These are phyloP conservation scores for Prunella fulvescens DNA, from an alignment of 2,113 vertebrate genomes.

Conservation along the genomic window DNA sequence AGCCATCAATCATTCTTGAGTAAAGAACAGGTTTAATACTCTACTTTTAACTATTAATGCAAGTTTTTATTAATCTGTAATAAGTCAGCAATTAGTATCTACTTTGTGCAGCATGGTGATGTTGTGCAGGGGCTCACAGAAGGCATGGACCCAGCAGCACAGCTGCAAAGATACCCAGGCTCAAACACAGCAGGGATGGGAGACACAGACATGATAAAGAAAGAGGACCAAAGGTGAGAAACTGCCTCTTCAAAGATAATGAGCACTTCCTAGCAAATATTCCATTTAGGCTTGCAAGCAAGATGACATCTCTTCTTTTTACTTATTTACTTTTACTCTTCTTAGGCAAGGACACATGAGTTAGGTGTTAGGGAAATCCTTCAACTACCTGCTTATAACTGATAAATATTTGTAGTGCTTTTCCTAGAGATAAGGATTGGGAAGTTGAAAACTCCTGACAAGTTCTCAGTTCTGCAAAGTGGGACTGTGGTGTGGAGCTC, in stretches of 20 bases:
- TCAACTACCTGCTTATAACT: neutral
- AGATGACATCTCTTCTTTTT: neutral
- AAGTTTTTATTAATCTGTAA: constrained; percentile 67
- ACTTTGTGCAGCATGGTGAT: neutral
- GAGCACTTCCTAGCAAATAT: neutral
- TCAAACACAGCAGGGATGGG: neutral
- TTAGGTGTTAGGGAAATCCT: neutral
- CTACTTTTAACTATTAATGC: constrained; percentile 73
- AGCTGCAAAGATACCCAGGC: neutral
- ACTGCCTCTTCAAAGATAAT: neutral
- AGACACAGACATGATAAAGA: neutral
- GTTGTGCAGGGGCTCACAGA: constrained; percentile 18
- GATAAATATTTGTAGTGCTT: neutral
- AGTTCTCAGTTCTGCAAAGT: neutral
- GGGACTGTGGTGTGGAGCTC: neutral
- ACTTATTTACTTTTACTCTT: neutral
- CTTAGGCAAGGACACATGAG: neutral
- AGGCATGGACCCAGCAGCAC: neutral
- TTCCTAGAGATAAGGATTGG: neutral
- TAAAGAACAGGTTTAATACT: constrained; percentile 44
- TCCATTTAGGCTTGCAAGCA: neutral
- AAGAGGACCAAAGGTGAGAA: neutral
- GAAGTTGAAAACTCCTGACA: neutral
- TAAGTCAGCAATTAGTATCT: constrained; percentile 60
- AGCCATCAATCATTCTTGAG: constrained; percentile 68